phyloP scores from a whole-genome alignment of 1,140 invertebrate species.

The Aphaenogaster floridana region DNA sequence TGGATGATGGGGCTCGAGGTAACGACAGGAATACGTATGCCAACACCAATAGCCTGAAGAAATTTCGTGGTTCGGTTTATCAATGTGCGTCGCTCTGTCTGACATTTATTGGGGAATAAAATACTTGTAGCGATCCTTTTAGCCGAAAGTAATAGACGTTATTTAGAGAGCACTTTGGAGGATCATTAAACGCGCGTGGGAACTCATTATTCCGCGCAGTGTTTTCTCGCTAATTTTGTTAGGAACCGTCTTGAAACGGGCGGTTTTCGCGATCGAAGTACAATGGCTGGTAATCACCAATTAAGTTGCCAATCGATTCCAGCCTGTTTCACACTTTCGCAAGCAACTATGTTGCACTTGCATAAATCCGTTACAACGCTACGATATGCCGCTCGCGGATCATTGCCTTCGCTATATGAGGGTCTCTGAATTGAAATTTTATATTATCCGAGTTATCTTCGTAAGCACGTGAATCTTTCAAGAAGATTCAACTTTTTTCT shows the following conservation, averaged over 20 bases:
- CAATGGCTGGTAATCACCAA: slow-evolving; percentile 35
- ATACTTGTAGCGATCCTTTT: slow-evolving; percentile 18
- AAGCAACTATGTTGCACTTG: slow-evolving; percentile 24
- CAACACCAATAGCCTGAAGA: not conserved
- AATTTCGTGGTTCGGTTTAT: not conserved
- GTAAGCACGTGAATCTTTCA: not conserved
- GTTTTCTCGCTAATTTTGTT: slow-evolving; percentile 57
- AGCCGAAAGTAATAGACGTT: slow-evolving; percentile 27
- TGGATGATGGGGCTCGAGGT: not conserved
- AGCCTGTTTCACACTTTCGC: slow-evolving; percentile 49
- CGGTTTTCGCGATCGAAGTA: slow-evolving; percentile 16
- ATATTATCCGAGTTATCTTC: slow-evolving; percentile 18
- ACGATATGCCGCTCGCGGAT: not conserved
- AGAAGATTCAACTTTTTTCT: not conserved
- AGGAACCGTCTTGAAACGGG: slow-evolving; percentile 8
- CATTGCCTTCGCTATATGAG: not conserved
- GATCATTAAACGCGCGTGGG: slow-evolving; percentile 3
- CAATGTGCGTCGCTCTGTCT: not conserved
- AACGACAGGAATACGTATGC: not conserved
- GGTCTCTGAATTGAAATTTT: slow-evolving; percentile 55
- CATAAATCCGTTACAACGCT: slow-evolving; percentile 59
- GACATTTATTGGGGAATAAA: slow-evolving; percentile 52
- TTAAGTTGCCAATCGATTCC: slow-evolving; percentile 66
- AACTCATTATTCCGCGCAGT: slow-evolving; percentile 42
- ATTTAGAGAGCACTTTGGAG: not conserved